Evolutionary conservation across 2,113 vertebrate species (phyloP).

Genomic region (Notiomystis cincta): DNA sequence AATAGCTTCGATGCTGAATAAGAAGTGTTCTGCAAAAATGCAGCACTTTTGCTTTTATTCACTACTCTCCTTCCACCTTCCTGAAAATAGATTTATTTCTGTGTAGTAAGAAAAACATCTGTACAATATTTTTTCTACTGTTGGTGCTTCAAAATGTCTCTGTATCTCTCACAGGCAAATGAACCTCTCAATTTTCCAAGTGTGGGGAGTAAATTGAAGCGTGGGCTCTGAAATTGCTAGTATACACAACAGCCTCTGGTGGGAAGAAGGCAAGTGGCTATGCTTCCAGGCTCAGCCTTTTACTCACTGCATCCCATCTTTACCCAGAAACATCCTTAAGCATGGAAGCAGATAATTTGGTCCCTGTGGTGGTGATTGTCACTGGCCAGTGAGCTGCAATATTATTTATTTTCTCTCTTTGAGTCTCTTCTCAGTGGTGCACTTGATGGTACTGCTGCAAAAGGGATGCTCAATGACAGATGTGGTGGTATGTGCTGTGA

Average conservation of each 20-base stretch:
- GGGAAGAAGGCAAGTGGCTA: rapidly evolving
- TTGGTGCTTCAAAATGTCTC: background rate
- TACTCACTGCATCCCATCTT: background rate
- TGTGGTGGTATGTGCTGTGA: background rate
- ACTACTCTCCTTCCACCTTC: background rate
- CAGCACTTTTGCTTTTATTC: background rate
- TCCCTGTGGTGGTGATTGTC: background rate
- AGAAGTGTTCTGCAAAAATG: background rate
- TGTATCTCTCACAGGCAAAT: background rate
- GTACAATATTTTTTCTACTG: background rate
- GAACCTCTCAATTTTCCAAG: background rate
- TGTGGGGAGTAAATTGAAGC: background rate
- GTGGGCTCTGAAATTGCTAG: background rate
- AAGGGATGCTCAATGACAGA: background rate
- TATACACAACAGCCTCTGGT: background rate
- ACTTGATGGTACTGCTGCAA: rapidly evolving
- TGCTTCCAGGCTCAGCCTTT: background rate
- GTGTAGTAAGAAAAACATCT: background rate
- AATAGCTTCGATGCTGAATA: background rate
- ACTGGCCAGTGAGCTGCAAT: background rate
- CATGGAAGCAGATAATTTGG: background rate
- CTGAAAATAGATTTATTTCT: background rate
- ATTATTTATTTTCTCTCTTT: background rate
- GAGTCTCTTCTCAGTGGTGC: rapidly evolving
- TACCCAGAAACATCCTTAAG: background rate